Base-by-base conservation (phyloP, 2,113 vertebrate genomes). In the Recurvirostra avosetta region DNA sequence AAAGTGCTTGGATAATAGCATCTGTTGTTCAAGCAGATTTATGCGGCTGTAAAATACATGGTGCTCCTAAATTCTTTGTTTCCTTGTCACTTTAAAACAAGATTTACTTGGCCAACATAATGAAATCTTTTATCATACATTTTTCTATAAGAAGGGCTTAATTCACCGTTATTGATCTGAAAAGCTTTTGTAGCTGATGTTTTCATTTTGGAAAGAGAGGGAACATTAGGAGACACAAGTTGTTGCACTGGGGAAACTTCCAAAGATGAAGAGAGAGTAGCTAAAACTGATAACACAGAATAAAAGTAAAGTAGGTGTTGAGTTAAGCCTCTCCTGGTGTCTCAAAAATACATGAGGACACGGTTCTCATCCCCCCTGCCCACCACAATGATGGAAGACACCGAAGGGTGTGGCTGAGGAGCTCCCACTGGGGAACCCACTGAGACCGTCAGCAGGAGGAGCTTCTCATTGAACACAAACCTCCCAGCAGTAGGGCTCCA, bases 31-130 rank as follows among this genome's bases (percentile, higher is more conserved):
- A 62, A 34, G 58, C 65, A 97, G 94, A 96, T 96, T 95, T 96
- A 97, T 47, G 68, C 6, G 5, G 73, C 95, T 74, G 26, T 97
- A 86, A 97, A 97, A 86, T 91, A 90, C 84, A 77, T 41, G 23
- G 55, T 25, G 47, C 91, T 94, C 59, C 81, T 92, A 93, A 97
- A 86, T 91, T 95, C 80, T 96, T 76, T 97, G 85, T 95, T 96
- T 88, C 86, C 55, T 62, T 95, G 58, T 94, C 82, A 82, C 53
- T 90, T 96, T 94, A 93, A 95, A 97, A 49, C 38, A 83, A 90
- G 92, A 97, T 96, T 96, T 96, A 97, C 84, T 94, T 96, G 71
- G 66, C 94, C 50, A 30, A 47, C 29, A 5, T 93, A 95, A 97
- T 97, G 95, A 97, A 94, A 84, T 89, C 90, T 52, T 86, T 86